Base-by-base conservation (phyloP, 2,797 vertebrate species). In the Scarus forsteni region DNA sequence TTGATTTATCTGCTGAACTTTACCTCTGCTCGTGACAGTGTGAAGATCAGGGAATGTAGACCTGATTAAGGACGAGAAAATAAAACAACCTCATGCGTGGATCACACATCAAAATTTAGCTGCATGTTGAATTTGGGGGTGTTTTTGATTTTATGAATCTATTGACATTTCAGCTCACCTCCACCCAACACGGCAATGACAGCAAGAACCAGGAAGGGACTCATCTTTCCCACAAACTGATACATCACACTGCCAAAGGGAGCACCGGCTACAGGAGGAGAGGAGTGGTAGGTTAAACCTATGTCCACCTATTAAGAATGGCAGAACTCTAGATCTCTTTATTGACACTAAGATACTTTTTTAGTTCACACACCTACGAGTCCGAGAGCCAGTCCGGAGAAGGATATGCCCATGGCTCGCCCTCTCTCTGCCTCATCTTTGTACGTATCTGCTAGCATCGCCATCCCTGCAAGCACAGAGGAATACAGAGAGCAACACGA, bases 171-270 rank as follows among this genome's bases (percentile, higher is more conserved):
- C 15, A 58, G 87, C 92, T 88, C 77, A 96, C 96, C 96, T 93
- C 96, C 96, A 54, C 96, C 96, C 10, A 97, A 75, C 66, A 97
- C 89, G 58, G 95, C 94, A 10, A 97, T 88, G 1, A 93, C 88
- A 42, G 96, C 95, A 74, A 97, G 89, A 52, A 96, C 93, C 50
- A 97, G 93, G 83, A 97, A 97, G 0, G 96, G 96, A 52, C 95
- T 95, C 0, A 95, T 95, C 88, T 96, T 97, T 56, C 96, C 96
- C 73, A 96, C 95, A 75, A 96, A 97, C 81, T 96, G 95, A 0
- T 96, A 97, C 70, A 96, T 93, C 75, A 96, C 73, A 0, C 96
- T 97, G 69, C 96, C 96, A 15, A 97, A 97, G 9, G 96, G 96
- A 10, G 96, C 96, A 0, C 96, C 96, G 80, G 96, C 96, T 97